phyloP scores from a whole-genome alignment of 2,113 vertebrate species.

The Pygoscelis adeliae region DNA sequence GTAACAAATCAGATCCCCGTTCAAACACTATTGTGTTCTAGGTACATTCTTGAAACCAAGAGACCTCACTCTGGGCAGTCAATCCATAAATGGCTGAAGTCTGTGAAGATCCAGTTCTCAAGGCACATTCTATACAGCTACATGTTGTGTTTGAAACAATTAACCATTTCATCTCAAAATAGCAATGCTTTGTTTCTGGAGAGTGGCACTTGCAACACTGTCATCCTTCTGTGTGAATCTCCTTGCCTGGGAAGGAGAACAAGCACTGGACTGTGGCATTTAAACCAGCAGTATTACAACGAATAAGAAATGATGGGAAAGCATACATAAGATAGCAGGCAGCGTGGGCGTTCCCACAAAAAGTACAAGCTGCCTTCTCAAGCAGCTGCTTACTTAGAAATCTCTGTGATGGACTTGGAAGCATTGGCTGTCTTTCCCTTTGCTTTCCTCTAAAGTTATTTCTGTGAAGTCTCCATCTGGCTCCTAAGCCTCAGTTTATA shows the following conservation, averaged over 20 bases:
- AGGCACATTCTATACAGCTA: background rate
- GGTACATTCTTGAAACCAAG: background rate
- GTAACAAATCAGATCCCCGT: background rate
- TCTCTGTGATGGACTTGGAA: background rate
- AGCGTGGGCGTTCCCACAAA: background rate
- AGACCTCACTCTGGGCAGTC: background rate
- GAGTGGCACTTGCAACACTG: background rate
- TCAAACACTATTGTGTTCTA: background rate
- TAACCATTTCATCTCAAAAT: background rate
- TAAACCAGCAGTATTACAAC: background rate
- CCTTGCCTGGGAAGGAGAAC: background rate
- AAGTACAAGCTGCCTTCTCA: conserved; percentile 23
- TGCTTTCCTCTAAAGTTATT: background rate
- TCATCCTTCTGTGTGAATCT: background rate
- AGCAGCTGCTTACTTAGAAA: conserved; percentile 28
- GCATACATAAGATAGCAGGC: background rate
- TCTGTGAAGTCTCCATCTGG: background rate
- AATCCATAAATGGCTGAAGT: background rate
- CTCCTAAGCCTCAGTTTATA: background rate
- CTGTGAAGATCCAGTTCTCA: background rate
- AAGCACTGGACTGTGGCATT: background rate
- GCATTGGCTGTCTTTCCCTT: background rate
- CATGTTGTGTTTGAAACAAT: background rate
- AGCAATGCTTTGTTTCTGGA: background rate
- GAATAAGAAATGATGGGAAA: background rate